phyloP scores from a whole-genome alignment of 1,140 invertebrate species.

The Oreohelix idahoensis region DNA sequence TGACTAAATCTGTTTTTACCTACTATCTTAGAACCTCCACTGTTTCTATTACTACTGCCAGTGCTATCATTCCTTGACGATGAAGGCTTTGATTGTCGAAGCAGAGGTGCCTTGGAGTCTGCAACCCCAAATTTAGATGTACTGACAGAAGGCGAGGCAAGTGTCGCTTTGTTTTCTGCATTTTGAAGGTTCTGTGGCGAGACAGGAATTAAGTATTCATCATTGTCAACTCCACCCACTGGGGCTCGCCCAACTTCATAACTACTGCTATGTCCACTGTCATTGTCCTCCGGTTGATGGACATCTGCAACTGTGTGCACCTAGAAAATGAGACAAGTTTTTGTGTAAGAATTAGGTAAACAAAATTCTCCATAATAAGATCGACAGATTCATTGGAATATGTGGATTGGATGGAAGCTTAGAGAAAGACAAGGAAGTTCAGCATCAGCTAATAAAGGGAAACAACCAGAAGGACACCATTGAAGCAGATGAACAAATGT shows the following conservation, averaged over 20 bases:
- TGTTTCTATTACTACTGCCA: background rate
- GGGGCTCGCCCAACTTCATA: conserved; percentile 45
- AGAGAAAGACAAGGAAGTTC: too few species aligned
- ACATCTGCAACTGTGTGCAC: conserved; percentile 58
- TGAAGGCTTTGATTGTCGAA: background rate
- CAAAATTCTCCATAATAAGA: too few species aligned
- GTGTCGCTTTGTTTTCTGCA: background rate
- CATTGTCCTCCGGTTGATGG: conserved; percentile 63
- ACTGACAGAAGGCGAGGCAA: background rate
- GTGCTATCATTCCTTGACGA: background rate
- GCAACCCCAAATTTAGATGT: background rate
- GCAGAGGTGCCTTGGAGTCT: background rate
- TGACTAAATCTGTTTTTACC: background rate
- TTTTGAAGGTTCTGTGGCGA: conserved; percentile 14
- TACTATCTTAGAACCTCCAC: background rate
- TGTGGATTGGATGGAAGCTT: too few species aligned
- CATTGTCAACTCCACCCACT: conserved; percentile 57
- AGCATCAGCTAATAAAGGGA: too few species aligned
- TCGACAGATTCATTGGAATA: too few species aligned
- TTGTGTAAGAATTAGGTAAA: too few species aligned
- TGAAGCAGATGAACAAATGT: too few species aligned
- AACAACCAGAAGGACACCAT: too few species aligned
- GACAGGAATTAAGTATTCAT: conserved; percentile 65
- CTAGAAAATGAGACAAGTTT: too few species aligned
- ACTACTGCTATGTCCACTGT: conserved; percentile 68